Conservation (phyloP, 35 echinoderm and acorn worm species). For the Acanthaster planci region DNA sequence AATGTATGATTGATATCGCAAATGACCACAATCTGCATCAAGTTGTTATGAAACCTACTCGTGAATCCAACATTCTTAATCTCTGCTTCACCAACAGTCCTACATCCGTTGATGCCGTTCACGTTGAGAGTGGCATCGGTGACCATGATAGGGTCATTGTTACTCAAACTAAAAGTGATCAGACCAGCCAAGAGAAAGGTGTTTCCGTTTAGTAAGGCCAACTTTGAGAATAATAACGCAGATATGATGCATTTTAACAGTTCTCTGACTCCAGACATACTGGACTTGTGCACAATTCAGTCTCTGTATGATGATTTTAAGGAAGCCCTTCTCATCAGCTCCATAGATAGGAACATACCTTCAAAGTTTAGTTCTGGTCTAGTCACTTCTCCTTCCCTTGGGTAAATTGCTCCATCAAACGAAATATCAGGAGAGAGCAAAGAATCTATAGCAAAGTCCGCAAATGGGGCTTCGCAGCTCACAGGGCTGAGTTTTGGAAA, state of each 20-base stretch:
- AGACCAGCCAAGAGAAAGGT: conserved; percentile 43
- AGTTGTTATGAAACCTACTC: no score
- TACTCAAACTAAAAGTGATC: conserved; percentile 39
- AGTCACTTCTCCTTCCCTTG: conserved; percentile 44
- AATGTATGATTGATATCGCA: no score
- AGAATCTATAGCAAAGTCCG: conserved; percentile 36
- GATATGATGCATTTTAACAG: conserved; percentile 33
- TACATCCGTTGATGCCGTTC: no score
- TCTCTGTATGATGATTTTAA: conserved; percentile 41
- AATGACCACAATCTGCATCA: no score
- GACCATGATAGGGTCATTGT: conserved; percentile 70
- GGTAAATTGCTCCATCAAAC: conserved; percentile 41
- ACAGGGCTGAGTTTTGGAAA: no score
- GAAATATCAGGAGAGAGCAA: conserved; percentile 43
- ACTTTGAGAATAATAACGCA: conserved; percentile 40
- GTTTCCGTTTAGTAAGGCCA: conserved; percentile 46
- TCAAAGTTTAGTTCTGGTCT: conserved; percentile 36
- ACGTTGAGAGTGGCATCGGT: conserved; percentile 13
- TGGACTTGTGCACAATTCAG: conserved; percentile 7
- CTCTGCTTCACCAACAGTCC: no score
- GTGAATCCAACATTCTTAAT: no score
- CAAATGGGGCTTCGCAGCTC: no score
- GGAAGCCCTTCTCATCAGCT: not conserved
- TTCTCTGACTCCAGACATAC: not conserved
- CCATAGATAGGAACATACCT: conserved; percentile 49